phyloP scores from a whole-genome alignment of 2,113 vertebrate genomes.

The Martes martes region DNA sequence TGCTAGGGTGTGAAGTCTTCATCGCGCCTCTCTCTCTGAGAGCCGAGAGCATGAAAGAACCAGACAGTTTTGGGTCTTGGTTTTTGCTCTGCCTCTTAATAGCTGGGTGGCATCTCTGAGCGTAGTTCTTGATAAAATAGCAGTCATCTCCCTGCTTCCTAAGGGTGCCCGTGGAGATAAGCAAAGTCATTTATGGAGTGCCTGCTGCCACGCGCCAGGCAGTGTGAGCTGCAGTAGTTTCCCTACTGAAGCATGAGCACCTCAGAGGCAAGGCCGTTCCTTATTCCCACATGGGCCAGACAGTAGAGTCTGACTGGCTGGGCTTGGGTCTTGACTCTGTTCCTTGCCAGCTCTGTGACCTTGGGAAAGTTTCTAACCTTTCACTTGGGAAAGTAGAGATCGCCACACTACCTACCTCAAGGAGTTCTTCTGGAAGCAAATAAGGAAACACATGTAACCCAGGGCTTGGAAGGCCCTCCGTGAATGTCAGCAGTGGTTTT shows the following conservation, averaged over 20 bases:
- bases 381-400: not conserved
- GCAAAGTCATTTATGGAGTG: not conserved
- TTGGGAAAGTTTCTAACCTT: not conserved
- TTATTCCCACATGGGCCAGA: not conserved
- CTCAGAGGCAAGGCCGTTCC: not conserved
- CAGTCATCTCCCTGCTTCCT: not conserved
- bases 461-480: not conserved
- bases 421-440: not conserved
- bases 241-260: not conserved
- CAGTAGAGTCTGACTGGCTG: not conserved
- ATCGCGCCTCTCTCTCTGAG: not conserved
- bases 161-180: not conserved
- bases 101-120: not conserved
- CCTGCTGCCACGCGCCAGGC: not conserved
- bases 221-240: not conserved
- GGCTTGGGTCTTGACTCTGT: not conserved
- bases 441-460: not conserved
- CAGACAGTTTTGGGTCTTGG: not conserved
- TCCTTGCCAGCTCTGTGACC: not conserved
- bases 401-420: not conserved
- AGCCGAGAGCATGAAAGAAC: not conserved
- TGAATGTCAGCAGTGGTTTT: not conserved
- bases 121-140: not conserved
- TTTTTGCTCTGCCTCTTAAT: not conserved
- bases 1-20: slow-evolving; percentile 42